phyloP scores from a whole-genome alignment of 2,113 vertebrate species.

The Heteronetta atricapilla region DNA sequence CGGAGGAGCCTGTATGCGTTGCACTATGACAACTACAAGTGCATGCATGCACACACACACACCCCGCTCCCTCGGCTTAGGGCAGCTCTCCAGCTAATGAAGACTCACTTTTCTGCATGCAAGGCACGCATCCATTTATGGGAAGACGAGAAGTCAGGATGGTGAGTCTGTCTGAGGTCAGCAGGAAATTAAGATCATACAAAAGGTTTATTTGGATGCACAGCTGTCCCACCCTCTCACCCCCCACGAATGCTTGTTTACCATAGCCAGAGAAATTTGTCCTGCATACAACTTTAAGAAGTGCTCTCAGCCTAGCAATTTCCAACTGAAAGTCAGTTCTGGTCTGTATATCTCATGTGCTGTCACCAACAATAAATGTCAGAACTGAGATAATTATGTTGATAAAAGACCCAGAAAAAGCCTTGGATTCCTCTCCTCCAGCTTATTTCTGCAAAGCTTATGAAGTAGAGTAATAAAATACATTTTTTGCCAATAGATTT shows the following conservation, averaged over 20 bases:
- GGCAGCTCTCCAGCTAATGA: not conserved
- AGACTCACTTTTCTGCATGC: not conserved
- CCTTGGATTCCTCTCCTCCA: not conserved
- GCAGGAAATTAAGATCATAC: not conserved
- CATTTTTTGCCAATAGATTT: not conserved
- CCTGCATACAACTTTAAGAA: not conserved
- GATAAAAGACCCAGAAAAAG: not conserved
- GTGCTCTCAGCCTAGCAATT: not conserved
- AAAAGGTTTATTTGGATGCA: not conserved
- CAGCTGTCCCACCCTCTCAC: not conserved
- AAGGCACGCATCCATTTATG: not conserved
- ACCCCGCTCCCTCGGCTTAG: not conserved
- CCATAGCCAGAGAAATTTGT: not conserved
- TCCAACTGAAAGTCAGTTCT: not conserved
- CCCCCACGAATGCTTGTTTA: not conserved
- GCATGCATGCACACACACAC: not conserved
- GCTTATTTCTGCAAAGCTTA: not conserved
- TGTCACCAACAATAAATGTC: not conserved
- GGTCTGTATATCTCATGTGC: not conserved
- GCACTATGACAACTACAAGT: not conserved
- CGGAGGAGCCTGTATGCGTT: not conserved
- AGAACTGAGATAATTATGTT: not conserved
- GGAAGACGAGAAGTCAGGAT: not conserved
- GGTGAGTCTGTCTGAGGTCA: constrained; percentile 17
- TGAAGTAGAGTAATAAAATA: not conserved